A percentile compares a stretch with the other conserved stretches of the same genome.
Conservation (phyloP, 30 jellyfish, hydroid and myxozoan genomes). For the Aurelia sp. region DNA sequence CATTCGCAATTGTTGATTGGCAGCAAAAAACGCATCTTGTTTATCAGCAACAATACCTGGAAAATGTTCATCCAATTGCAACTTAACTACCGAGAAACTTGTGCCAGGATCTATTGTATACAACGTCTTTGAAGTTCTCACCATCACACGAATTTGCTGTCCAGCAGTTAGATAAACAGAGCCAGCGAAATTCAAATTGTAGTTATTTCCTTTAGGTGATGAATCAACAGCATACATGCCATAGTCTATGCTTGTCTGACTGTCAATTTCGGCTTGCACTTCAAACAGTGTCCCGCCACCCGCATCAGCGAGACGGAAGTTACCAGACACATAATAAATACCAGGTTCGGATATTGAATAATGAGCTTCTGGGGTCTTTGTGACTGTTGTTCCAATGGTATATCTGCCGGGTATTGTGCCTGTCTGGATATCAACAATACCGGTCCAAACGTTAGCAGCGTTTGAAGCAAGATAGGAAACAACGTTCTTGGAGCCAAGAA, state of each 20-base stretch:
- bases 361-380: conserved; percentile 10
- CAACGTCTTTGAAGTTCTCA: conserved; percentile 39
- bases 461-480: conserved; percentile 15
- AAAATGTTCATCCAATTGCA: conserved; percentile 84
- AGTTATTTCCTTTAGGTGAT: conserved; percentile 33
- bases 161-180: conserved; percentile 76
- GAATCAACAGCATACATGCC: conserved; percentile 77
- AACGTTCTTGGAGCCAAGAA: conserved; percentile 48
- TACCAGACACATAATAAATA: conserved; percentile 68
- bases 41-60: conserved; percentile 86
- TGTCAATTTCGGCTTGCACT: conserved; percentile 68
- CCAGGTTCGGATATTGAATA: conserved; percentile 83
- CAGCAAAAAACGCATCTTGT: conserved; percentile 26
- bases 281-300: conserved; percentile 75
- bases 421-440: conserved; percentile 42
- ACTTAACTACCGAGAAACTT: conserved; percentile 69
- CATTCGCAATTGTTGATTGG: conserved; percentile 31
- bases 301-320: conserved; percentile 50
- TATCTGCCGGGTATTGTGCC: conserved; percentile 52
- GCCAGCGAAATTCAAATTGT: conserved; percentile 84
- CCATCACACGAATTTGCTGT: conserved; percentile 66
- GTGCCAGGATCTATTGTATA: conserved; percentile 61
- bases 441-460: conserved; percentile 22
- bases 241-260: conserved; percentile 30
- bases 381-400: conserved; percentile 9